These are phyloP conservation scores for Lepeophtheirus salmonis DNA, from an alignment of 1,140 invertebrate genomes.

Conservation along the genomic window DNA sequence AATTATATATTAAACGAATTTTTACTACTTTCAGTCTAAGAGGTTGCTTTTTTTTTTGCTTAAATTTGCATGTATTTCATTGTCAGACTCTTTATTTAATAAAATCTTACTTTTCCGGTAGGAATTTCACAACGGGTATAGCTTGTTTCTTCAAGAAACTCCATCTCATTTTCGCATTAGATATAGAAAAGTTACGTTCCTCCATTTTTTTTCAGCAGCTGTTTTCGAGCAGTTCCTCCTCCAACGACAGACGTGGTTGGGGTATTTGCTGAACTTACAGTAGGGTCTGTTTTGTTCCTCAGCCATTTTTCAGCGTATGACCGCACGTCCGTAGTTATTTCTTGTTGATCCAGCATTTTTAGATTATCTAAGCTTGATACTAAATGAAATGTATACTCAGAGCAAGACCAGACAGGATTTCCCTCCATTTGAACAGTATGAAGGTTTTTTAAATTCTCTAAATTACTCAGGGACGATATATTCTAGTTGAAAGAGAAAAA, in stretches of 20 bases:
- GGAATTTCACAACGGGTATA: neutral
- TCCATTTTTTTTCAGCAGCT: slow-evolving; percentile 22
- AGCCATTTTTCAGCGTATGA: slow-evolving; percentile 17
- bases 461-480: neutral
- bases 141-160: slow-evolving; percentile 19
- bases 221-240: slow-evolving; percentile 16
- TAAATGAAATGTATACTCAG: slow-evolving; percentile 12
- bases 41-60: too few relatives aligned
- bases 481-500: neutral
- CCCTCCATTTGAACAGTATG: slow-evolving; percentile 17
- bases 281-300: neutral
- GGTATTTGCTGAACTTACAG: neutral
- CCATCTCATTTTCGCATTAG: slow-evolving; percentile 23
- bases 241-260: too few relatives aligned
- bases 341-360: slow-evolving; percentile 22
- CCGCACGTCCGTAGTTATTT: slow-evolving; percentile 21
- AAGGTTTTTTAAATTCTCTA: slow-evolving; percentile 3
- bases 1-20: too few relatives aligned
- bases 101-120: neutral
- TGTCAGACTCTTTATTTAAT: too few relatives aligned
- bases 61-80: too few relatives aligned
- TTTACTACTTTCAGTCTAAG: too few relatives aligned
- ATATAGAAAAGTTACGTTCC: slow-evolving; percentile 22
- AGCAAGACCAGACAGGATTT: slow-evolving; percentile 16
- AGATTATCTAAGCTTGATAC: neutral